Base-by-base conservation (phyloP, 2,797 vertebrate species). In the Megaceryle alcyon region DNA sequence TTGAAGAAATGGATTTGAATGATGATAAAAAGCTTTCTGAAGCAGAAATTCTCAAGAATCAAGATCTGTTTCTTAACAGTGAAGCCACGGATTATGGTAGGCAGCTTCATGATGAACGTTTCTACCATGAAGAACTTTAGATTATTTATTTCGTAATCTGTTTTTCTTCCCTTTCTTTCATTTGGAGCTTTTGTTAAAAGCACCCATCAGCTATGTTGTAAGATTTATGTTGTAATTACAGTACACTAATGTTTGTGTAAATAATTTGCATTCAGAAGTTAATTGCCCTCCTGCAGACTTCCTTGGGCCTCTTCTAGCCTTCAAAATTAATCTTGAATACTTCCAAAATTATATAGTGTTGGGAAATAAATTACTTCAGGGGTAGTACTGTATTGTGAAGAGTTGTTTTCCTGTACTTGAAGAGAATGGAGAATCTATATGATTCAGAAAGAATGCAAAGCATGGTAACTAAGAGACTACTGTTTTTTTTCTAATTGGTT, bases 81-180 rank as follows among this genome's bases (percentile, higher is more conserved):
- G 99, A 99, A 98, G 99, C 99, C 72, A 99, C 99, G 2, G 99
- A 99, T 97, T 99, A 99, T 9, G 99, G 99, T 86, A 98, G 99
- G 77, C 99, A 99, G 97, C 98, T 99, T 61, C 98, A 99, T 3
- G 97, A 98, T 35, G 96, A 98, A 53, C 97, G 97, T 70, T 98
- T 98, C 93, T 98, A 98, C 90, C 99, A 99, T 1, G 99, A 99
- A 86, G 99, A 99, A 97, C 98, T 99, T 41, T 99, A 98, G 94
- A 71, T 56, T 86, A 93, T 86, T 94, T 87, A 92, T 95, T 91
- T 96, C 57, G 43, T 69, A 90, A 69, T 61, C 57, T 69, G 48
- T 39, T 84, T 87, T 82, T 46, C 63, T 89, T 85, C 77, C 29
- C 21, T 82, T 92, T 73, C 80, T 84, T 88, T 75, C 73, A 61